Evolutionary conservation across 2,797 vertebrate genomes (phyloP).

Genomic region (Rhodeus uyekii): DNA sequence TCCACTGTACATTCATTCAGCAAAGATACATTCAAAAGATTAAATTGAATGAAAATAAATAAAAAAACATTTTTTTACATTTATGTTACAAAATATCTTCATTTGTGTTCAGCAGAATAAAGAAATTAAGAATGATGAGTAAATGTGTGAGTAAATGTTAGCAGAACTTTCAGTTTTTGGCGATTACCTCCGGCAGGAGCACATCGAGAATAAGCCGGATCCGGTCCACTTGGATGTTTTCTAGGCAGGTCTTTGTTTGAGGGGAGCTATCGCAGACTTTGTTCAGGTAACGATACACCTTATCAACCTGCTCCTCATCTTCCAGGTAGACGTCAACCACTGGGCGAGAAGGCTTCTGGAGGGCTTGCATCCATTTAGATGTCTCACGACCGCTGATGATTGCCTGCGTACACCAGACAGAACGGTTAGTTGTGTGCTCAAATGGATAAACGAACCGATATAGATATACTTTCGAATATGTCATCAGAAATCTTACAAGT

Average conservation of each 20-base stretch:
- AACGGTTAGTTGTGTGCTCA: not conserved
- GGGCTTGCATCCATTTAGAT: conserved; percentile 85
- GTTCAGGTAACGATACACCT: conserved; percentile 84
- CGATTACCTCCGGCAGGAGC: conserved; percentile 88
- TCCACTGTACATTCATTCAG: not conserved
- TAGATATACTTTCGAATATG: not conserved
- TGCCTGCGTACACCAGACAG: conserved; percentile 62
- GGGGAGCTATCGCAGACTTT: conserved; percentile 71
- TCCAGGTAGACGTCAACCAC: conserved; percentile 87
- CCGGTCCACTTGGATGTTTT: conserved; percentile 67
- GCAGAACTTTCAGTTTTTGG: not conserved
- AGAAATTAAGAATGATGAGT: too few relatives aligned
- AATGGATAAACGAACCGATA: not conserved
- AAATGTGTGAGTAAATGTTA: too few relatives aligned
- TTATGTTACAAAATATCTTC: too few relatives aligned
- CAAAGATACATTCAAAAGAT: not conserved
- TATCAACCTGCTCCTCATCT: conserved; percentile 87
- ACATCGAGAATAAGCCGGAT: conserved; percentile 88
- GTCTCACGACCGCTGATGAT: conserved; percentile 80
- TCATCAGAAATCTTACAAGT: conserved; percentile 66
- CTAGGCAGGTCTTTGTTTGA: conserved; percentile 54
- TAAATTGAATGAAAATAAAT: not conserved
- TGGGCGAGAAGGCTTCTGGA: conserved; percentile 69
- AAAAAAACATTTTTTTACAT: too few relatives aligned
- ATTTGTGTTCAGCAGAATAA: not conserved